phyloP scores from a whole-genome alignment of 2,797 vertebrate species.

The Macrochelys suwanniensis region DNA sequence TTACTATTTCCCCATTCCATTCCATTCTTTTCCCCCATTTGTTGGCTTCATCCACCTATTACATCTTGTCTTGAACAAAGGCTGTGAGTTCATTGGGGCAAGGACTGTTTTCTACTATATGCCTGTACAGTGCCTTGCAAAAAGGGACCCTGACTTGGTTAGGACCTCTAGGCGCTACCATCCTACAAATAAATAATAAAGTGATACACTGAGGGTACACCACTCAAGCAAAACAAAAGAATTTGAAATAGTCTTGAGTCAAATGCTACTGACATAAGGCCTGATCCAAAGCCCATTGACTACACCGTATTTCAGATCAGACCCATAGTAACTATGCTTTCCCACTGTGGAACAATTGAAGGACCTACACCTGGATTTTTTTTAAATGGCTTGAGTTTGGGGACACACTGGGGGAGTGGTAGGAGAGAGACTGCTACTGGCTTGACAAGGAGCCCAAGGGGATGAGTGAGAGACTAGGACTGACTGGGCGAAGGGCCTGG shows the following conservation, averaged over 20 bases:
- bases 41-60: background rate
- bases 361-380: background rate
- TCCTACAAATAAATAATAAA: background rate
- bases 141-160: background rate
- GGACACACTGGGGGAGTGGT: background rate
- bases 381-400: rapidly evolving
- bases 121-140: background rate
- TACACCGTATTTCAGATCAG: background rate
- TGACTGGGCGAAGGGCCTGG: background rate
- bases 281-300: background rate
- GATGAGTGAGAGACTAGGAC: background rate
- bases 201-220: background rate
- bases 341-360: background rate
- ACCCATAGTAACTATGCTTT: background rate
- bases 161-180: background rate
- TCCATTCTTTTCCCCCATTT: background rate
- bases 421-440: no score
- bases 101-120: background rate
- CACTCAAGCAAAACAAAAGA: background rate
- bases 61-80: background rate
- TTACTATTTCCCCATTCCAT: background rate
- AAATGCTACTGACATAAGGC: rapidly evolving
- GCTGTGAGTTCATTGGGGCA: background rate
- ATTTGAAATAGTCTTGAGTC: background rate
- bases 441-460: background rate